Conservation (phyloP, 2,888 invertebrate genomes). For the Noctua janthe region DNA sequence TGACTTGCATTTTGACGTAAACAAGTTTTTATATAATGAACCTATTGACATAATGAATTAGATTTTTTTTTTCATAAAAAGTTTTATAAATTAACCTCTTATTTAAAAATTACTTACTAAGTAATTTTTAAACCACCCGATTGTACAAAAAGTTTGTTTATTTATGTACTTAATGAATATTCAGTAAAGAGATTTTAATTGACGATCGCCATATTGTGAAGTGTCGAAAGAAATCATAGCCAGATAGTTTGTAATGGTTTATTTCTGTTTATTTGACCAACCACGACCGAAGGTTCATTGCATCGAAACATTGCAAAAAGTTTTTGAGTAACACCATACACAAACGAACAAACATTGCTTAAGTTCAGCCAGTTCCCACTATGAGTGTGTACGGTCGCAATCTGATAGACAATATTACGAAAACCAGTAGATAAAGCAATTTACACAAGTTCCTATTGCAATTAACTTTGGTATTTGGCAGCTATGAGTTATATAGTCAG, state of each 20-base stretch:
- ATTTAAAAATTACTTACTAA: neutral
- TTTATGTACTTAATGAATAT: neutral
- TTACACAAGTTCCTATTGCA: constrained; percentile 18
- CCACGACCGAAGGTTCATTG: constrained; percentile 35
- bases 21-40: constrained; percentile 3
- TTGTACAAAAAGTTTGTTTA: constrained; percentile 5
- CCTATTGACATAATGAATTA: constrained; percentile 1
- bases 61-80: constrained; percentile 5
- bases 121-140: neutral
- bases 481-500: neutral
- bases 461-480: constrained; percentile 5
- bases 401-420: constrained; percentile 51
- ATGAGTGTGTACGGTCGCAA: constrained; percentile 49
- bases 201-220: constrained; percentile 17
- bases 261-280: constrained; percentile 26
- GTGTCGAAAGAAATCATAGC: constrained; percentile 25
- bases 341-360: constrained; percentile 57
- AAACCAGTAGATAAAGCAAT: constrained; percentile 39
- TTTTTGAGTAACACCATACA: constrained; percentile 60
- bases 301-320: constrained; percentile 46
- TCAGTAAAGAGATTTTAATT: constrained; percentile 17
- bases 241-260: constrained; percentile 18
- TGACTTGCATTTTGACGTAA: constrained; percentile 23
- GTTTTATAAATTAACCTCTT: neutral
- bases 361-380: constrained; percentile 53